These are phyloP conservation scores for Pseudomyrmex sp. DNA, from an alignment of 1,140 invertebrate species.

Conservation along the genomic window DNA sequence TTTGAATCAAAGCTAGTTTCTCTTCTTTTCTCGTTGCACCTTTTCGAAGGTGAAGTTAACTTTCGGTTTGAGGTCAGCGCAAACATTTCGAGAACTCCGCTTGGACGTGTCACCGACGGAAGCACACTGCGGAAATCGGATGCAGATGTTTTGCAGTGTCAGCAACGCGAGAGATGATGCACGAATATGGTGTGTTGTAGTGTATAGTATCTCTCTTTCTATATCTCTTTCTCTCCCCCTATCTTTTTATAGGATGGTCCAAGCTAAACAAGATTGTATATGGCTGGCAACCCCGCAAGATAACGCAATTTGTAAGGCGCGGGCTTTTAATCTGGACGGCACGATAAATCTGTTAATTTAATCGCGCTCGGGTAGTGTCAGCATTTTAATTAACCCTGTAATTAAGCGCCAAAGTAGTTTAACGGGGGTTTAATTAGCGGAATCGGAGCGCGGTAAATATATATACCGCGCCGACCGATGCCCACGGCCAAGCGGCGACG, in stretches of 20 bases:
- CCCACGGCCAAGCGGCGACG: neutral
- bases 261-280: constrained; percentile 23
- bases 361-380: constrained; percentile 41
- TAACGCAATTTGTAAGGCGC: constrained; percentile 46
- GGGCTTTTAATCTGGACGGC: constrained; percentile 41
- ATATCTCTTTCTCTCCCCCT: neutral
- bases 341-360: constrained; percentile 58
- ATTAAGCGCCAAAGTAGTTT: constrained; percentile 53
- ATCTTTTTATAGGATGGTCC: neutral
- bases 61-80: constrained; percentile 46
- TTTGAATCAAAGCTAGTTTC: constrained; percentile 9
- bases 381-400: constrained; percentile 50
- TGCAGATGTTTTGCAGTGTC: constrained; percentile 45
- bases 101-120: neutral
- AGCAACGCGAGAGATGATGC: constrained; percentile 6
- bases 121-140: constrained; percentile 2
- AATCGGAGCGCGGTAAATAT: constrained; percentile 52
- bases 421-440: constrained; percentile 44
- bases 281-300: neutral
- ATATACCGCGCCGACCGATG: constrained; percentile 19
- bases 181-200: neutral
- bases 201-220: too few species aligned
- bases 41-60: constrained; percentile 24
- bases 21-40: neutral
- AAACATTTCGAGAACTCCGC: constrained; percentile 44